Evolutionary conservation across 2,888 invertebrate species (phyloP), one percentile per base, ranked within the genome.

Genomic region (Panopea generosa): DNA sequence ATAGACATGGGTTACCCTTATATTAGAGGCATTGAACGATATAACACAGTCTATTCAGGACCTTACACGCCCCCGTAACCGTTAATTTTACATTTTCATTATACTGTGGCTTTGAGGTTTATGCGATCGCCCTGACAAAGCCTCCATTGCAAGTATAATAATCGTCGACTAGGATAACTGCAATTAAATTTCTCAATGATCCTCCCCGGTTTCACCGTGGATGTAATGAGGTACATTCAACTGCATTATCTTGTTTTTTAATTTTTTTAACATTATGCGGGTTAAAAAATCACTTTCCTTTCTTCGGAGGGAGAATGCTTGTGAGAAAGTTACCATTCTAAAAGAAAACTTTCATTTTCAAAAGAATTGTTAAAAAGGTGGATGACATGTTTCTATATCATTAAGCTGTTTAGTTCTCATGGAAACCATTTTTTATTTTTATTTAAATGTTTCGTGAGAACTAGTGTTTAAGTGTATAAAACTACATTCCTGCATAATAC

Each of bases 1-100:
- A 75, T 65, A 56, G 47, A 38, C 50, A 18, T 22, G 33, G 47
- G 57, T 62, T 62, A 67, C 76, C 67, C 67, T 76, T 22, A 50
- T 67, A 70, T 71, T 76, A 70, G 18, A 18, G 55, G 38, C 61
- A 62, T 61, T 70, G 70, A 61, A 29, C 26, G 66, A 26, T 50
- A 61, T 76, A 70, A 76, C 70, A 26, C 20, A 16, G 55, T 47
- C 61, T 45, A 45, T 69, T 69, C 60, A 69, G 22, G 9, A 20
- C 29, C 26, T 38, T 49, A 56, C 40, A 49, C 33, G 62, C 61
- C 69, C n/a, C 49, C 7, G 18, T 55, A 69, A 69, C 69, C 69
- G 53, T 56, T 47, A 61, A 69, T 69, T 69, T 56, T 49, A 47
- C 29, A 49, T 62, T 62, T 55, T 40, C 60, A 69, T 61, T 29